A percentile compares a stretch with the other conserved stretches of the same genome.
These are phyloP conservation scores for Disparrhopalites patrizii DNA, from an alignment of 2,888 invertebrate genomes.

Conservation along the genomic window DNA sequence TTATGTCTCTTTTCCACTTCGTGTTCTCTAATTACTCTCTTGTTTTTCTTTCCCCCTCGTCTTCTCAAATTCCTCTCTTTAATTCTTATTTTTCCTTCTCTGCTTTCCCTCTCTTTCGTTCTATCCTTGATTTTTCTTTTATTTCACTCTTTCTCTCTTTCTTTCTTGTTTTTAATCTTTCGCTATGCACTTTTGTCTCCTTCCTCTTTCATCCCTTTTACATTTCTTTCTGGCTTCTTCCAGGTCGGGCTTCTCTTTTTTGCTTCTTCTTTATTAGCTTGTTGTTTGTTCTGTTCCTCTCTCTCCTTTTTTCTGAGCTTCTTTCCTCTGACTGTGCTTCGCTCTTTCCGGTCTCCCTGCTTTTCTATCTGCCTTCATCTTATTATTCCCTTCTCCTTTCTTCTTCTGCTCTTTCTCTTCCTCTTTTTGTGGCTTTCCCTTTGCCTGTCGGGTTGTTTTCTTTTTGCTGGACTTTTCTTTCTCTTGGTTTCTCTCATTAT, in stretches of 20 bases:
- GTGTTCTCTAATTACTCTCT: neutral
- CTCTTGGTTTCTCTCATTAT: too few species aligned
- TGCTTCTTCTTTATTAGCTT: neutral
- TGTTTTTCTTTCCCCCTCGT: neutral
- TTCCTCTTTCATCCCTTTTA: neutral
- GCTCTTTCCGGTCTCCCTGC: too few species aligned
- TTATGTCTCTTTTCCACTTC: neutral
- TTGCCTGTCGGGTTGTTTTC: too few species aligned
- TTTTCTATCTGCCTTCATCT: too few species aligned
- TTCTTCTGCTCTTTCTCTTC: too few species aligned
- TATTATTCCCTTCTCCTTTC: too few species aligned
- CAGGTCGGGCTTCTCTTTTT: neutral
- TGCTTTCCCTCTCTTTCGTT: neutral
- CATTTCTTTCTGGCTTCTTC: neutral
- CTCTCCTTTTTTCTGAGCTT: neutral
- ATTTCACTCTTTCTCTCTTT: neutral
- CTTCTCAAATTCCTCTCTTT: too few species aligned
- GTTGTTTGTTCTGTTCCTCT: neutral
- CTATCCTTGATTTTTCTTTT: neutral
- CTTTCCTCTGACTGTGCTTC: too few species aligned
- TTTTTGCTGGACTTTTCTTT: too few species aligned
- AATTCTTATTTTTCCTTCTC: neutral
- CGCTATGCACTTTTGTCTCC: neutral
- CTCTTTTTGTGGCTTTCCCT: too few species aligned
- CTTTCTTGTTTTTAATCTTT: neutral